Evolutionary conservation across 2,797 vertebrate genomes (phyloP).

Genomic region (Philypnodon macrostomus): DNA sequence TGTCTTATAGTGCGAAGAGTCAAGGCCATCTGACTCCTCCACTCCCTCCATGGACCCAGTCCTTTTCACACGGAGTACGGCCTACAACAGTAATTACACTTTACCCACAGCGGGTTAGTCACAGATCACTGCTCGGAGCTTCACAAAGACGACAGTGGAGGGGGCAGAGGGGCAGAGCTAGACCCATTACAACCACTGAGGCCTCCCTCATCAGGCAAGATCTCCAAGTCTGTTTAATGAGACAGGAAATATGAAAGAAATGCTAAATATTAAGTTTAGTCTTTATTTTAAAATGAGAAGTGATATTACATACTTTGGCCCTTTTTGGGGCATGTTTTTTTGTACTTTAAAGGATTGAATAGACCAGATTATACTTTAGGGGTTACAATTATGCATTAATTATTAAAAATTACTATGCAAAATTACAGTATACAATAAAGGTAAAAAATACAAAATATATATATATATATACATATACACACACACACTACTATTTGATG

Average conservation of each 20-base stretch:
- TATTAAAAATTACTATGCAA: too few species aligned
- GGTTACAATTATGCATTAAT: too few species aligned
- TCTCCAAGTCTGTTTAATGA: conserved; percentile 3
- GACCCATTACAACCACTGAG: conserved; percentile 3
- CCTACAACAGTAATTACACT: conserved; percentile 27
- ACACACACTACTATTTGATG: too few species aligned
- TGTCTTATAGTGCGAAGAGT: conserved; percentile 10
- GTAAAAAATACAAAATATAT: too few species aligned
- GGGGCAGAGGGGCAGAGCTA: neutral
- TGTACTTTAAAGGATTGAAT: too few species aligned
- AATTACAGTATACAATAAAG: too few species aligned
- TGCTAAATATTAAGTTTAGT: neutral
- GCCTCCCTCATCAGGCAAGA: neutral
- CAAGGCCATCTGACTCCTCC: conserved; percentile 29
- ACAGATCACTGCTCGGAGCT: conserved; percentile 24
- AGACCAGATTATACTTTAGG: too few species aligned
- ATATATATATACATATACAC: too few species aligned
- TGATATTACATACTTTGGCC: too few species aligned
- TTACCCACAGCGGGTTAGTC: conserved; percentile 49
- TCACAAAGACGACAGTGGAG: conserved; percentile 1
- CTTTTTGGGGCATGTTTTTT: too few species aligned
- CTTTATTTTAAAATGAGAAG: too few species aligned
- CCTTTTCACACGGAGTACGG: conserved; percentile 20
- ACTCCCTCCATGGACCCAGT: conserved; percentile 10
- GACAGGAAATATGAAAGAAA: neutral